Conservation (phyloP, 2,113 vertebrate genomes). For the Rattus rattus region DNA sequence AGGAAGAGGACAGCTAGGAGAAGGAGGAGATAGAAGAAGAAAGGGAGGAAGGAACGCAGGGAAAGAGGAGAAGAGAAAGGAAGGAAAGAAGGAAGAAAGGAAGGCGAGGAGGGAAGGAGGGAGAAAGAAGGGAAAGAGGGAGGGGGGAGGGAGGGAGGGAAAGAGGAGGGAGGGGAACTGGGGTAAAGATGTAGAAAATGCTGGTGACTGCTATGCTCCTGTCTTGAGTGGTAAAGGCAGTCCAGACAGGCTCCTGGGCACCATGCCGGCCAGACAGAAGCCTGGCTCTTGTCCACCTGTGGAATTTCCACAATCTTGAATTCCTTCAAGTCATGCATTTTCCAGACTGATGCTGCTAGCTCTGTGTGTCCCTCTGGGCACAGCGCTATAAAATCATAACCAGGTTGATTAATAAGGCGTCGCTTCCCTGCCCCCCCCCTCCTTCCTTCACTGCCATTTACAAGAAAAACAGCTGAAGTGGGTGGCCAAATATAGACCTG, state of each 20-base stretch:
- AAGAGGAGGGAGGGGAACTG: too few relatives aligned
- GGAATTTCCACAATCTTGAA: not conserved
- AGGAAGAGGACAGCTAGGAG: too few relatives aligned
- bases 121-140: too few relatives aligned
- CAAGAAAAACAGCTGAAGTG: slow-evolving; percentile 83
- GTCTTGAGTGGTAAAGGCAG: not conserved
- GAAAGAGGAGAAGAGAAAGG: too few relatives aligned
- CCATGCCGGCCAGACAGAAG: not conserved
- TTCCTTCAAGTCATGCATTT: not conserved
- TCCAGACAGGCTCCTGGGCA: not conserved
- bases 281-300: slow-evolving; percentile 20
- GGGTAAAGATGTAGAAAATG: not conserved
- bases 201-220: too few relatives aligned
- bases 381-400: slow-evolving; percentile 81
- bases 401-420: slow-evolving; percentile 85
- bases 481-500: slow-evolving; percentile 86
- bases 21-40: not conserved
- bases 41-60: too few relatives aligned
- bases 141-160: fast-evolving
- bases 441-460: slow-evolving; percentile 83
- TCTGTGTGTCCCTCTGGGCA: slow-evolving; percentile 70
- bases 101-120: fast-evolving
- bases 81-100: too few relatives aligned
- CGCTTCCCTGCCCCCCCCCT: slow-evolving; percentile 80
- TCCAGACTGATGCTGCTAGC: slow-evolving; percentile 55